A percentile compares a stretch with the other conserved stretches of the same genome.
These are phyloP conservation scores for Agapornis roseicollis DNA, from an alignment of 2,113 vertebrate genomes.

Conservation along the genomic window DNA sequence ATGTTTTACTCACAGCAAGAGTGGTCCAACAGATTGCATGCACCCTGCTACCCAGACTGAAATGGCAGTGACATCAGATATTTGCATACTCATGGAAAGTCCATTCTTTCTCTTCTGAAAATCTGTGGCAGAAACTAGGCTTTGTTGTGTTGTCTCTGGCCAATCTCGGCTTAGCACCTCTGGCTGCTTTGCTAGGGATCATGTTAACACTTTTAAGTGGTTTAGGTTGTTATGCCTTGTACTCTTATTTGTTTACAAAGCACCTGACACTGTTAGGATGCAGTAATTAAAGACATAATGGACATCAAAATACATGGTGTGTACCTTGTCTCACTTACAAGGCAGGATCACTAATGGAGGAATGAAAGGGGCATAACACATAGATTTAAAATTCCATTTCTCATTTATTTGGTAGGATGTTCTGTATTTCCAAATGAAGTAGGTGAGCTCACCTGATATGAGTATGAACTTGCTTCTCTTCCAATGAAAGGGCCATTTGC, in stretches of 20 bases:
- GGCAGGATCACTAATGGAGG: background rate
- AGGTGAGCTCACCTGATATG: background rate
- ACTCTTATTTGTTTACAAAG: background rate
- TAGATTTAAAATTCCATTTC: background rate
- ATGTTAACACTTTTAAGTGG: background rate
- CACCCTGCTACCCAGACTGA: background rate
- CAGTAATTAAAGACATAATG: background rate
- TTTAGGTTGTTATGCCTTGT: background rate
- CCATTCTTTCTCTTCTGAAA: background rate
- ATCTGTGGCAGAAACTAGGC: background rate
- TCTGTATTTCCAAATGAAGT: background rate
- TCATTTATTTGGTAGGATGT: background rate
- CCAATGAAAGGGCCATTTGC: background rate
- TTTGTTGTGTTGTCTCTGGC: background rate
- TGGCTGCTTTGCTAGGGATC: background rate
- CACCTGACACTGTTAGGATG: background rate
- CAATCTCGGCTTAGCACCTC: background rate
- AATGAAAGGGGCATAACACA: background rate
- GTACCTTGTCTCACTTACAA: background rate
- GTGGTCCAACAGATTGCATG: background rate
- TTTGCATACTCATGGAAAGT: background rate
- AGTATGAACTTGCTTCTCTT: background rate
- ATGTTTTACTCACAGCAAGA: background rate
- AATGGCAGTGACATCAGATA: background rate
- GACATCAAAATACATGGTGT: background rate